Percentiles rank a stretch among this genome's conserved stretches.
Evolutionary conservation across 2,113 vertebrate species (phyloP).

Genomic region (Sminthopsis crassicaudata): DNA sequence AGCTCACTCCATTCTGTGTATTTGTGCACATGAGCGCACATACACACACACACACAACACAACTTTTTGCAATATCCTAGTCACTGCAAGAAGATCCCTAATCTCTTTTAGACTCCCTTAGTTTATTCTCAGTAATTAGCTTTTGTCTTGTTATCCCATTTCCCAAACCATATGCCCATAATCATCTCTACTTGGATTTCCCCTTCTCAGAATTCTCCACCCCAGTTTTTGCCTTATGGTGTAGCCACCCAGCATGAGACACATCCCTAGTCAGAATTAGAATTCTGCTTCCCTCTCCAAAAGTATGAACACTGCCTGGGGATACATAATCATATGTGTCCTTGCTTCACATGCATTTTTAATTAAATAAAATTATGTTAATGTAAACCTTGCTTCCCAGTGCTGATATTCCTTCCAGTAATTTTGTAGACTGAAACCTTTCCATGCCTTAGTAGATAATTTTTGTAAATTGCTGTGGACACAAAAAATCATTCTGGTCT

Average conservation of each 20-base stretch:
- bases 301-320: neutral
- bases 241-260: neutral
- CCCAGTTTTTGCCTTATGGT: neutral
- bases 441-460: neutral
- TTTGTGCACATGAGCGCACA: fast-evolving
- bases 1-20: neutral
- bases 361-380: neutral
- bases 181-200: neutral
- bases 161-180: neutral
- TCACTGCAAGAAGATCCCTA: neutral
- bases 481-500: neutral
- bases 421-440: neutral
- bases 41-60: neutral
- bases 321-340: neutral
- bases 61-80: neutral
- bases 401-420: neutral
- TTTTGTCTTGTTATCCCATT: neutral
- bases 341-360: neutral
- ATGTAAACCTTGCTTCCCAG: neutral
- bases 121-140: neutral
- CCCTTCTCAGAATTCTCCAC: neutral
- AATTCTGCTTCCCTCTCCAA: neutral
- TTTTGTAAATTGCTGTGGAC: neutral
- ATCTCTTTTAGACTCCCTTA: neutral
- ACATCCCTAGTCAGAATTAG: neutral